phyloP scores from a whole-genome alignment of 2,113 vertebrate species.

The Ptychochromis oligacanthus region DNA sequence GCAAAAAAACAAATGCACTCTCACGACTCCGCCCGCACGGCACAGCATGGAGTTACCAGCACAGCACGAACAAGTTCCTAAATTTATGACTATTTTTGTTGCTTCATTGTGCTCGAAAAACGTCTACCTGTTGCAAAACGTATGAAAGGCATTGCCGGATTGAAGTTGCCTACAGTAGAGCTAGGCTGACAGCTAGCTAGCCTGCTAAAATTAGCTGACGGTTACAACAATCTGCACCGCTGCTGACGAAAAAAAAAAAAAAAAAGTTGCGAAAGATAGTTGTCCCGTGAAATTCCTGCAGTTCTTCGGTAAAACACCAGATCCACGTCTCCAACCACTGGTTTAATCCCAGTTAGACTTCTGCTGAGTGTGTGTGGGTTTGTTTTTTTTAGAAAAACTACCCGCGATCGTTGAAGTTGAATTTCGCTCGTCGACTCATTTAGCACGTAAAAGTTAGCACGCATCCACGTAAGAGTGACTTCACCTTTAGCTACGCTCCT shows the following conservation, averaged over 20 bases:
- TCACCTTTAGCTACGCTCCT: neutral
- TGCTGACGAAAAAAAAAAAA: rapidly evolving
- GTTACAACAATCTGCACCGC: constrained; percentile 21
- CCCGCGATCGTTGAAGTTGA: constrained; percentile 59
- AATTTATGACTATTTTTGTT: neutral
- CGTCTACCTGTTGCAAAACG: constrained; percentile 51
- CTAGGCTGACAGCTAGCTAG: constrained; percentile 57
- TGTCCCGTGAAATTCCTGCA: neutral
- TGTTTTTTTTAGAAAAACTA: constrained; percentile 18
- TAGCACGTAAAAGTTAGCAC: constrained; percentile 49
- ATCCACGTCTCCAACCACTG: neutral
- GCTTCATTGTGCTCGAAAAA: neutral
- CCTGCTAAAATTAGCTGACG: constrained; percentile 54
- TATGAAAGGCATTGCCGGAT: constrained; percentile 10
- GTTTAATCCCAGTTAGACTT: constrained; percentile 27
- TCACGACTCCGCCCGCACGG: constrained; percentile 18
- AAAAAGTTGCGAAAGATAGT: constrained; percentile 33
- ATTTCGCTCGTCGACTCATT: constrained; percentile 38
- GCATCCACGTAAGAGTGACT: neutral
- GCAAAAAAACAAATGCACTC: constrained; percentile 10
- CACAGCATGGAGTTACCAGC: neutral
- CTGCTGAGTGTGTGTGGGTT: constrained; percentile 16
- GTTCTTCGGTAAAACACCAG: neutral
- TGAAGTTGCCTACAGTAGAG: constrained; percentile 9
- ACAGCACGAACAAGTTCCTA: neutral